phyloP scores from a whole-genome alignment of 2,888 invertebrate genomes.

The Acanthacorydalis orientalis region DNA sequence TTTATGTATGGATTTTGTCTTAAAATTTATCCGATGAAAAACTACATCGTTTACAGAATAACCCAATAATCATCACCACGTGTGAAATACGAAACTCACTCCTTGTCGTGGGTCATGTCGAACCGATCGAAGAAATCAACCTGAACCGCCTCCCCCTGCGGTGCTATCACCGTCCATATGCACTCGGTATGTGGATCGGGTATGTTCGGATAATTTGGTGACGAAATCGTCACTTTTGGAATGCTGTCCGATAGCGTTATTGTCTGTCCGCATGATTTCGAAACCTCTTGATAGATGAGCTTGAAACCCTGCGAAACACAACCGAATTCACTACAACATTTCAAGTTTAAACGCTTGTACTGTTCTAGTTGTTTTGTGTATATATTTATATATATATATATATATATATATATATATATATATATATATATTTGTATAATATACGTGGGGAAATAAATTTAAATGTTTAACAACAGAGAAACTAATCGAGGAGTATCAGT shows the following conservation, averaged over 20 bases:
- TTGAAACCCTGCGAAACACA: neutral
- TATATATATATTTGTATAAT: too few relatives aligned
- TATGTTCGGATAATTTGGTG: conserved; percentile 69
- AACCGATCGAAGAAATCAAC: conserved; percentile 63
- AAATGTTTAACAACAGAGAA: too few relatives aligned
- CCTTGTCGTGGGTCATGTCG: conserved; percentile 34
- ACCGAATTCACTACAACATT: neutral
- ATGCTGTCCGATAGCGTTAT: conserved; percentile 34
- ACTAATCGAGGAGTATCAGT: too few relatives aligned
- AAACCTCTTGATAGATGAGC: conserved; percentile 37
- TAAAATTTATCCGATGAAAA: too few relatives aligned
- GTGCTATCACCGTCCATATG: conserved; percentile 58
- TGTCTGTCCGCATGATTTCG: conserved; percentile 49
- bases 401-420: too few relatives aligned
- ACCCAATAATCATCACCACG: too few relatives aligned
- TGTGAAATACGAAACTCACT: conserved; percentile 18
- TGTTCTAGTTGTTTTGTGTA: too few relatives aligned
- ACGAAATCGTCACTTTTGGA: conserved; percentile 37
- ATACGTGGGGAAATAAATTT: too few relatives aligned
- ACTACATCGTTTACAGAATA: too few relatives aligned
- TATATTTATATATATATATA: too few relatives aligned
- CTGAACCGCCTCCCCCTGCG: conserved; percentile 53
- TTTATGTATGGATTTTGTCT: neutral
- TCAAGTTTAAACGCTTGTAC: neutral
- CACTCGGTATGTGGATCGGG: conserved; percentile 71